These are phyloP conservation scores for Anolis sagrei DNA, from an alignment of 2,113 vertebrate species.

Conservation along the genomic window DNA sequence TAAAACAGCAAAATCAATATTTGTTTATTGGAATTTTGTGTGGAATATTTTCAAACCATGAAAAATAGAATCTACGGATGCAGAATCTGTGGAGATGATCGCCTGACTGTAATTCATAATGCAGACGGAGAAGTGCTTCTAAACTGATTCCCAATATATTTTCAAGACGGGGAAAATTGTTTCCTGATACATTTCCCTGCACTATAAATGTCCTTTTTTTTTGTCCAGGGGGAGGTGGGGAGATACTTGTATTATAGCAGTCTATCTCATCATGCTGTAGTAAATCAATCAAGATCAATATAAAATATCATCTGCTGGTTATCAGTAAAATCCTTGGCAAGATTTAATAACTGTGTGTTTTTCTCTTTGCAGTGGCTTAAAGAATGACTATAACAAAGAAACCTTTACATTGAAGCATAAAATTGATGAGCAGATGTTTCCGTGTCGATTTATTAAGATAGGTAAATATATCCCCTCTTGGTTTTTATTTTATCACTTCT, in stretches of 20 bases:
- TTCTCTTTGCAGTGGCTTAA: conserved; percentile 90
- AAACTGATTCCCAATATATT: background rate
- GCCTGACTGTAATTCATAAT: too few relatives aligned
- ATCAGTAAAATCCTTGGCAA: conserved; percentile 70
- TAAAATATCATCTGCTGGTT: conserved; percentile 60
- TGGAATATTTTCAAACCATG: too few relatives aligned
- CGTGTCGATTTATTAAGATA: conserved; percentile 99
- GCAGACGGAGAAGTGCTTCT: background rate
- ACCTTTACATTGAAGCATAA: conserved; percentile 99
- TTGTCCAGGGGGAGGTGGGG: too few relatives aligned
- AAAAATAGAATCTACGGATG: too few relatives aligned
- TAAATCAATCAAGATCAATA: conserved; percentile 35
- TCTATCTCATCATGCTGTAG: conserved; percentile 20
- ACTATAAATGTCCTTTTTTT: background rate
- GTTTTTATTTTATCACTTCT: conserved; percentile 67
- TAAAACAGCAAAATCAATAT: too few relatives aligned
- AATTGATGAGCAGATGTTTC: conserved; percentile 99
- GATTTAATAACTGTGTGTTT: conserved; percentile 74
- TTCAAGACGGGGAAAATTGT: background rate
- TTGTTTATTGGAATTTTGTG: too few relatives aligned
- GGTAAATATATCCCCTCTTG: conserved; percentile 83
- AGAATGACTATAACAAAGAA: conserved; percentile 99
- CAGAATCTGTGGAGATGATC: too few relatives aligned
- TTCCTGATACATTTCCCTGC: background rate
- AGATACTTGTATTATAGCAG: background rate